A percentile compares a stretch with the other conserved stretches of the same genome.
phyloP scores from a whole-genome alignment of 2,113 vertebrate genomes.

The Oriolus oriolus region DNA sequence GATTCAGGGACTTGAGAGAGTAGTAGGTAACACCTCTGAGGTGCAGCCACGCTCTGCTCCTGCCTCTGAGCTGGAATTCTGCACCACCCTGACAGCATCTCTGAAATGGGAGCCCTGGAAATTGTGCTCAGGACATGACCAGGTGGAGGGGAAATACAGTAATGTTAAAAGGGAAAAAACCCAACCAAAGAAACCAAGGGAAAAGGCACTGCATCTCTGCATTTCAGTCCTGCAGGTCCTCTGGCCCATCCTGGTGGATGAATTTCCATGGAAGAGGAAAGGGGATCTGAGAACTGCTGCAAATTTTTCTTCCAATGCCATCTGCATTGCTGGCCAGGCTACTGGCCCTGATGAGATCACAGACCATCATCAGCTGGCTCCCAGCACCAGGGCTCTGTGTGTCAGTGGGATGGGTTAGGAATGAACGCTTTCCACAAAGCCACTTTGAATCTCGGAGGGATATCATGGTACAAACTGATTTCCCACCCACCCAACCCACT shows the following conservation, averaged over 20 bases:
- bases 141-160: background rate
- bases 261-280: background rate
- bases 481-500: background rate
- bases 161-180: background rate
- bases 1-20: background rate
- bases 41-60: fast-evolving
- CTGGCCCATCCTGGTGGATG: background rate
- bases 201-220: background rate
- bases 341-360: background rate
- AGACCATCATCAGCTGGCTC: background rate
- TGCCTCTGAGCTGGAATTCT: background rate
- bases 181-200: background rate
- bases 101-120: background rate
- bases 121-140: background rate
- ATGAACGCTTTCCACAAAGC: background rate
- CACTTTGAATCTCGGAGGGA: background rate
- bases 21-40: background rate
- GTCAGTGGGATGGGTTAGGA: background rate
- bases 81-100: background rate
- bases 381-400: background rate
- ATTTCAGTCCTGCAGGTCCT: background rate
- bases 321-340: background rate
- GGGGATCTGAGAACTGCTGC: background rate
- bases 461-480: background rate
- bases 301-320: background rate